Base-by-base conservation (phyloP, 2,113 vertebrate genomes). In the Anser brachyrhynchus region DNA sequence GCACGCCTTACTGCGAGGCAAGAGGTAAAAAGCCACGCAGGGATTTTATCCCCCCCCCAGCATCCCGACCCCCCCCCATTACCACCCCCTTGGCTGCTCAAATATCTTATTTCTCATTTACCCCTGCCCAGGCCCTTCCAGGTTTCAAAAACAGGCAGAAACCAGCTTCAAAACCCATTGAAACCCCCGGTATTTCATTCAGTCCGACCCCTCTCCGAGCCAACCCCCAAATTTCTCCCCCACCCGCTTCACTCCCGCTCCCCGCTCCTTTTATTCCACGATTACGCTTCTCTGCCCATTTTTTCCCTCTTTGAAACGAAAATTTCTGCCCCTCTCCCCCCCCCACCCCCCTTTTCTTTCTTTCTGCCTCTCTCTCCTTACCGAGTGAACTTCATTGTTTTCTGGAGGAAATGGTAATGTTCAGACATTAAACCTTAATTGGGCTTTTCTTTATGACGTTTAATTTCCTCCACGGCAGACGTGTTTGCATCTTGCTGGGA, bases 381-480 rank as follows among this genome's bases (percentile, higher is more conserved):
- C 98, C 97, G 96, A 96, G 82, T 39, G 76, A 29, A 94, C 80
- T 91, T 91, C 96, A 90, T 97, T 92, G 96, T 94, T 96, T 98
- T 96, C 96, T 80, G 97, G 93, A 96, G 97, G 96, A 97, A 97
- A 96, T 86, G 77, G 91, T 67, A 96, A 95, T 66, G 96, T 84
- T 96, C 89, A 95, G 94, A 95, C 85, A 96, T 96, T 97, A 96
- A 97, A 97, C 90, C 93, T 97, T 95, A 96, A 96, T 90, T 94
- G 94, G 96, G 94, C 87, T 97, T 98, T 97, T 96, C 96, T 97
- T 96, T 97, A 87, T 93, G 97, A 91, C 43, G 97, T 97, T 98
- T 97, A 91, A 96, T 97, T 97, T 98, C 97, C 97, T 97, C 91
- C 95, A 74, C 44, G 69, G 10, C 95, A 96, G 95, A 95, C 96